Evolutionary conservation across 1,140 invertebrate genomes (phyloP).

Genomic region (Telenomus remus): DNA sequence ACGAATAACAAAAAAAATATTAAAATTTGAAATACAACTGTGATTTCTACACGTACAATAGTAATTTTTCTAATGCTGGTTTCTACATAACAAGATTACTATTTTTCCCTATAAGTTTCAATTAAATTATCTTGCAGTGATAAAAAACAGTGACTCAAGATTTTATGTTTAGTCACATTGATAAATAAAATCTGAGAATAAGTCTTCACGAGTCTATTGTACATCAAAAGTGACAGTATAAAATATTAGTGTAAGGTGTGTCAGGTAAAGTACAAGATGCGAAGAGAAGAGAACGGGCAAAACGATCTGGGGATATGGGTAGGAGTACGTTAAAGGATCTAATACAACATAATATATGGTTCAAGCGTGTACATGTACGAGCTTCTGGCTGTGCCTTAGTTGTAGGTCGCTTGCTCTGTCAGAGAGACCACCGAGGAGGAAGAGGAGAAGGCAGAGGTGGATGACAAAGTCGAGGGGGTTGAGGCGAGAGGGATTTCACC

Average conservation of each 20-base stretch:
- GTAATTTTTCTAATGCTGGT: too few species aligned
- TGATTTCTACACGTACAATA: too few species aligned
- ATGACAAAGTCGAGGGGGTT: slow-evolving; percentile 51
- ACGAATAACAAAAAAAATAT: too few species aligned
- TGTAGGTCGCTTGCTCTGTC: slow-evolving; percentile 27
- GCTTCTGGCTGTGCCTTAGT: slow-evolving; percentile 20
- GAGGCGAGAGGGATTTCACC: slow-evolving; percentile 58
- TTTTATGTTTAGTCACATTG: too few species aligned
- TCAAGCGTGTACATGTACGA: slow-evolving; percentile 47
- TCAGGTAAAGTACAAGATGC: slow-evolving; percentile 16
- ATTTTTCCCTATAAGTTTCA: too few species aligned
- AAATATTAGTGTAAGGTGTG: slow-evolving; percentile 28
- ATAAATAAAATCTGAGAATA: too few species aligned
- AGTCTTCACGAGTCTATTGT: background rate
- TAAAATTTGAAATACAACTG: too few species aligned
- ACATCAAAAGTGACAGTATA: background rate
- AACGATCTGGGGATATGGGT: slow-evolving; percentile 36
- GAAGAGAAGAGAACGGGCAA: slow-evolving; percentile 5
- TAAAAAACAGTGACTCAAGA: too few species aligned
- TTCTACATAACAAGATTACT: too few species aligned
- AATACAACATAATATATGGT: slow-evolving; percentile 67
- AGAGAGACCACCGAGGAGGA: slow-evolving; percentile 30
- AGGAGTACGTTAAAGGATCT: slow-evolving; percentile 62
- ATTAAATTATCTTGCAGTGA: too few species aligned
- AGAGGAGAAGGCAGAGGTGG: slow-evolving; percentile 4